Evolutionary conservation across 2,797 vertebrate species (phyloP), one percentile per base, ranked within the genome.

Genomic region (Danio aesculapii): DNA sequence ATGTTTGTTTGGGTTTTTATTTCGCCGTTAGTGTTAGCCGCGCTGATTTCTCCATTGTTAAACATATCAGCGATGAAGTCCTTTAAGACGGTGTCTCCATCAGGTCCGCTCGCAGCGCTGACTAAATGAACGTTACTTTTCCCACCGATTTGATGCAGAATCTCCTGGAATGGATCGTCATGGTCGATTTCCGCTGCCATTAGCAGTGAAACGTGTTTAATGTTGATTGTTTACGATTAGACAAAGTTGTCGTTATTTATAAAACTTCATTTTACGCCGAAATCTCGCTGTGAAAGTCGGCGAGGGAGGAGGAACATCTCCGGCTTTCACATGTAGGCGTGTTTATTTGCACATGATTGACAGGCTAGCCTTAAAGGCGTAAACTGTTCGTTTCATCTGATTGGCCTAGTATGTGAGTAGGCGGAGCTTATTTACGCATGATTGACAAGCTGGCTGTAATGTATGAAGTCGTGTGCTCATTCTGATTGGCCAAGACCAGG

Each of bases 11-110:
- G n/a, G 17, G 10, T 47, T 59, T 72, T 66, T 8, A 69, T 30
- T 44, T 64, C 49, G 17, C 55, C 63, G 53, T 72, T 63, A 8
- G 58, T 43, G 30, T 46, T 78, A 47, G 46, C 57, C 61, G 30
- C 16, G 49, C 5, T 53, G 11, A 11, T 44, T 2, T 8, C 6
- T 10, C 10, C 50, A 10, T 70, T 61, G 75, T 4, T 68, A 80
- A 95, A 95, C 88, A 94, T 79, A 17, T 92, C 92, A 2, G 79
- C 70, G 8, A 93, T 43, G 39, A 95, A 93, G 86, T 94, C 92
- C 57, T 89, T 83, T 43, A 94, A 62, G 11, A 90, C 87, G 8
- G 71, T 49, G 79, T 57, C 86, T 59, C 17, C 84, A 6, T 90
- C 87, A 13, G 73, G 70, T 57, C 55, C 39, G 49, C 81, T 50